phyloP scores from a whole-genome alignment of 2,888 invertebrate genomes.

The Frankliniella intonsa region DNA sequence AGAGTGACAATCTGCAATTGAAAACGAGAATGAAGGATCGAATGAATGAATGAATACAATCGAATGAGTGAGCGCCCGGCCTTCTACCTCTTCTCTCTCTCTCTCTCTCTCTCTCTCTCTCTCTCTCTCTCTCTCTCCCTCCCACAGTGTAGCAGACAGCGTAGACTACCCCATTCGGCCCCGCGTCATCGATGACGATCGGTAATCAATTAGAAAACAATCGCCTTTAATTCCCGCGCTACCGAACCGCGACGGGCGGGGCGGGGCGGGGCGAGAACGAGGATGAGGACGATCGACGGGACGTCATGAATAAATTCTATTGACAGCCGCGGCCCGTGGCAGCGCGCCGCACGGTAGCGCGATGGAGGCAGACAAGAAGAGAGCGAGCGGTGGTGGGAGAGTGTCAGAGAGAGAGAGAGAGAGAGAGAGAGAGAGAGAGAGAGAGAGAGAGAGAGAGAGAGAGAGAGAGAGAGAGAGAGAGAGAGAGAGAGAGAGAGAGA shows the following conservation, averaged over 20 bases:
- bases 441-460: too few relatives aligned
- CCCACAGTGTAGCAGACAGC: neutral
- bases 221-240: constrained; percentile 22
- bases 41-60: constrained; percentile 12
- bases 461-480: too few relatives aligned
- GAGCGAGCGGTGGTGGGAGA: constrained; percentile 33
- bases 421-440: too few relatives aligned
- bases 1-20: neutral
- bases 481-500: neutral
- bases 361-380: constrained; percentile 28
- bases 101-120: neutral
- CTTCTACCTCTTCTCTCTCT: neutral
- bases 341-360: constrained; percentile 29
- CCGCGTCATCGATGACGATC: neutral
- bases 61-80: neutral
- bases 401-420: constrained; percentile 28
- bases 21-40: neutral
- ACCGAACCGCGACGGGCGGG: neutral
- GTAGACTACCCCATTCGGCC: neutral
- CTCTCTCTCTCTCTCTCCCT: neutral
- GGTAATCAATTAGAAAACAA: constrained; percentile 7
- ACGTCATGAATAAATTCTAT: constrained; percentile 32
- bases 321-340: constrained; percentile 32
- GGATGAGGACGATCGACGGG: constrained; percentile 31
- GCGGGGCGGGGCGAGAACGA: constrained; percentile 37